These are phyloP conservation scores for Drosophila lini DNA, from an alignment of 1,140 invertebrate genomes.

Conservation along the genomic window DNA sequence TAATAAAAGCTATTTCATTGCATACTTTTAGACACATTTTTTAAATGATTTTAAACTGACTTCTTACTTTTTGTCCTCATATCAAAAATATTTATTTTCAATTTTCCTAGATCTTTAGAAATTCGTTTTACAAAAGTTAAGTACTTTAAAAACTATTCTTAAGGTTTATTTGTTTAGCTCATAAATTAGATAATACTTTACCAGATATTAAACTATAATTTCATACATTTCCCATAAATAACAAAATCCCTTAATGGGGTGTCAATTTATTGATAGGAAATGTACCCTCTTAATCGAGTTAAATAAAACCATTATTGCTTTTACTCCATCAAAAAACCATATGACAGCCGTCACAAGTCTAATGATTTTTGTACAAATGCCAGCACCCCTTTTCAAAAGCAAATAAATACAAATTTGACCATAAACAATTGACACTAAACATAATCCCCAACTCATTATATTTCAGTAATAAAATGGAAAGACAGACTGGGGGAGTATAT, in stretches of 20 bases:
- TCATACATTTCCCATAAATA: background rate
- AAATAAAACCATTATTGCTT: background rate
- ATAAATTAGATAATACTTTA: too few relatives aligned
- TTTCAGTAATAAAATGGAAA: slow-evolving; percentile 10
- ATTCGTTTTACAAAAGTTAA: too few relatives aligned
- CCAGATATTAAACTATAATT: background rate
- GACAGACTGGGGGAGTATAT: background rate
- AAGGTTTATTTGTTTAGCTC: too few relatives aligned
- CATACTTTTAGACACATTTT: background rate
- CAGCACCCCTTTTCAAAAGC: slow-evolving; percentile 8
- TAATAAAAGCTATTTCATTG: too few relatives aligned
- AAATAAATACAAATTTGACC: slow-evolving; percentile 20
- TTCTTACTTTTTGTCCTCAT: background rate
- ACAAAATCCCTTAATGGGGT: background rate
- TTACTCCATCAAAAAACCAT: slow-evolving; percentile 2
- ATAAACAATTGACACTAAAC: slow-evolving; percentile 43
- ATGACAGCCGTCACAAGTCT: slow-evolving; percentile 2
- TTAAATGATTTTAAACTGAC: background rate
- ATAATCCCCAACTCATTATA: slow-evolving; percentile 29
- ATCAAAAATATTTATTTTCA: too few relatives aligned
- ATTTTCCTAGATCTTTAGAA: background rate
- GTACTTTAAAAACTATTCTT: too few relatives aligned
- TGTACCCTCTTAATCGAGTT: background rate
- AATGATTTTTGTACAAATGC: background rate
- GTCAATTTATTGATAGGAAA: slow-evolving; percentile 13